Percentiles rank a stretch among this genome's conserved stretches.
Conservation (phyloP, 2,888 invertebrate genomes). For the Galerucella calmariensis region DNA sequence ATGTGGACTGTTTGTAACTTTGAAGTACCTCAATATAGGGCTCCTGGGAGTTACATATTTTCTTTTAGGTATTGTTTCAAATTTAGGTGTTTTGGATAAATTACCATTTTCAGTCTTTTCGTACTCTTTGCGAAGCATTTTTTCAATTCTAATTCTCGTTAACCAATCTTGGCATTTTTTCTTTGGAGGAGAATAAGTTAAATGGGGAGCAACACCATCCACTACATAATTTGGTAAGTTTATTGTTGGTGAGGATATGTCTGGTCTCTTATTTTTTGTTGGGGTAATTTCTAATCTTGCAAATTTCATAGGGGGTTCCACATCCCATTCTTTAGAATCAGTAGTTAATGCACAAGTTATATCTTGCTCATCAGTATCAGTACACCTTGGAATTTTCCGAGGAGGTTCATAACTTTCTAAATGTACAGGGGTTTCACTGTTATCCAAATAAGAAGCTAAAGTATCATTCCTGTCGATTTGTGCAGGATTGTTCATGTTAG, state of each 20-base stretch:
- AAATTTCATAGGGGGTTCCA: conserved; percentile 33
- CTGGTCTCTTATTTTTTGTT: conserved; percentile 34
- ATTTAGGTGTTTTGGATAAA: conserved; percentile 54
- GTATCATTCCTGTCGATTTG: conserved; percentile 27
- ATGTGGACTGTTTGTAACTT: conserved; percentile 52
- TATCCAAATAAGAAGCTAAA: conserved; percentile 57
- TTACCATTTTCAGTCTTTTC: conserved; percentile 38
- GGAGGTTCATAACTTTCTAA: conserved; percentile 55
- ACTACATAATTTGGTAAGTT: conserved; percentile 82
- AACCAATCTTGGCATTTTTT: conserved; percentile 79
- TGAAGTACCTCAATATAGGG: conserved; percentile 58
- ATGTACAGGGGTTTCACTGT: neutral
- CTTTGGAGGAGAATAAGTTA: conserved; percentile 77
- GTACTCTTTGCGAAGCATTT: conserved; percentile 55
- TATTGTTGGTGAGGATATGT: conserved; percentile 70
- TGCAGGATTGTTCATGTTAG: conserved; percentile 47
- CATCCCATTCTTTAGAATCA: conserved; percentile 13
- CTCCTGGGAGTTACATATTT: conserved; percentile 49
- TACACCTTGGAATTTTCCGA: conserved; percentile 55
- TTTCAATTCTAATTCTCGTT: conserved; percentile 72
- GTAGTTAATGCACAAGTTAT: neutral
- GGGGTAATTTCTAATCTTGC: conserved; percentile 35
- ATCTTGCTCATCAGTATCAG: conserved; percentile 8
- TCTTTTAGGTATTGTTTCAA: conserved; percentile 48
- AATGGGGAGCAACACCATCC: conserved; percentile 82